Evolutionary conservation across 2,797 vertebrate genomes (phyloP).

Genomic region (Coccyzus lansbergi): DNA sequence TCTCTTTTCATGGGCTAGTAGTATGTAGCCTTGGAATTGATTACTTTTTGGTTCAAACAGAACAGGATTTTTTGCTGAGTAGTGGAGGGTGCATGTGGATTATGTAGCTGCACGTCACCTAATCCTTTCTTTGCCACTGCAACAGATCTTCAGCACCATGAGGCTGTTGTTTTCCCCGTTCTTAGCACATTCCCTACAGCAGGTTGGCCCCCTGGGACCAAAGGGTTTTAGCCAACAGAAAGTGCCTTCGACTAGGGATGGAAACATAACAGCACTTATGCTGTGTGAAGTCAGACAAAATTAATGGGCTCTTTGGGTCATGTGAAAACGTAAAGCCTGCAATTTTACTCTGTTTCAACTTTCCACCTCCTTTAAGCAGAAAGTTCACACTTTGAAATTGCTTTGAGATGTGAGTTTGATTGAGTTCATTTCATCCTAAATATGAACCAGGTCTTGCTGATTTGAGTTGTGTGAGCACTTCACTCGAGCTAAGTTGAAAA

Average conservation of each 20-base stretch:
- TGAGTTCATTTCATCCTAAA: neutral
- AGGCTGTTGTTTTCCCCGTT: rapidly evolving
- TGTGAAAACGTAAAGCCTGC: neutral
- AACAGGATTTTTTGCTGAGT: neutral
- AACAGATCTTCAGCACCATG: neutral
- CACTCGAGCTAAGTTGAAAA: neutral
- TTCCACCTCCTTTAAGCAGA: neutral
- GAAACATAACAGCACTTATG: neutral
- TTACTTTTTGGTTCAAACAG: neutral
- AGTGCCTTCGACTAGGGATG: neutral
- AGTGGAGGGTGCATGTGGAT: neutral
- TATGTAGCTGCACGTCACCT: neutral
- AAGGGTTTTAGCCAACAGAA: neutral
- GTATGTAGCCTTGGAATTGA: neutral
- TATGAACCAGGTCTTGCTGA: neutral
- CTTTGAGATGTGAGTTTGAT: neutral
- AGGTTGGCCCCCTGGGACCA: neutral
- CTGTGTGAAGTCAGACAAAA: neutral
- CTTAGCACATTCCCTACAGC: neutral
- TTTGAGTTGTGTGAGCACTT: neutral
- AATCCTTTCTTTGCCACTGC: neutral
- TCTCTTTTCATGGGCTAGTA: neutral
- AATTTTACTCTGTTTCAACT: neutral
- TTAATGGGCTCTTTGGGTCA: neutral
- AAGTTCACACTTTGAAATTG: neutral